Percentiles rank a stretch among this genome's conserved stretches.
Conservation (phyloP, 2,113 vertebrate species). For the Campylomormyrus numenius region DNA sequence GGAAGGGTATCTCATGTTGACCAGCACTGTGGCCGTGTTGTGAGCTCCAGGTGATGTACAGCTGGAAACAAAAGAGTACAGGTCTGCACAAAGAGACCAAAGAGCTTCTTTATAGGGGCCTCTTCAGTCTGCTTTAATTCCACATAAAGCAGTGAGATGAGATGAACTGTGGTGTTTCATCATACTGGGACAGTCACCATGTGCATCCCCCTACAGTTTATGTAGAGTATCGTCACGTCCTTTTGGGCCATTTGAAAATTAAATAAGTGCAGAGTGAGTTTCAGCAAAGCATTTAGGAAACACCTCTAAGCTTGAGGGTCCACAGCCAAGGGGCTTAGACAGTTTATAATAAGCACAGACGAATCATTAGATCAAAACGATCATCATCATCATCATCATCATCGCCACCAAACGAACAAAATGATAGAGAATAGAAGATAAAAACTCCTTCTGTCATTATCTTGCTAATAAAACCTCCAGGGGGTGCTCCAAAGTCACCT, state of each 20-base stretch:
- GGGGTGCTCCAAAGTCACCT: not conserved
- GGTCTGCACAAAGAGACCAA: not conserved
- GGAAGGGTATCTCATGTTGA: constrained; percentile 42
- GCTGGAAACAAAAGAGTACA: constrained; percentile 37
- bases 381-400: not conserved
- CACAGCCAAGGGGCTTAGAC: not conserved
- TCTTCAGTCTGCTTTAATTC: not conserved
- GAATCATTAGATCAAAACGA: not conserved
- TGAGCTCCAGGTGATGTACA: constrained; percentile 35
- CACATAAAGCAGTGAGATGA: not conserved
- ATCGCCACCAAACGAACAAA: not conserved
- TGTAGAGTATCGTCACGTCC: not conserved
- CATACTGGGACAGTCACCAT: not conserved
- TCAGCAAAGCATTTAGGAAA: not conserved
- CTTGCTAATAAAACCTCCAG: not conserved
- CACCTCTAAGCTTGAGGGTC: not conserved
- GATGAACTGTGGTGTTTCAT: not conserved
- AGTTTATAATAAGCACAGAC: not conserved
- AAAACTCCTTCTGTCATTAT: not conserved
- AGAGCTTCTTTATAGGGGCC: not conserved
- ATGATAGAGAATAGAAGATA: not conserved
- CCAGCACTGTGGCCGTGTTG: constrained; percentile 31
- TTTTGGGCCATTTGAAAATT: not conserved
- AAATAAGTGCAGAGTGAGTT: not conserved
- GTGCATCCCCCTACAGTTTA: not conserved